phyloP scores from a whole-genome alignment of 2,888 invertebrate species.

The Xanthia icteritia region DNA sequence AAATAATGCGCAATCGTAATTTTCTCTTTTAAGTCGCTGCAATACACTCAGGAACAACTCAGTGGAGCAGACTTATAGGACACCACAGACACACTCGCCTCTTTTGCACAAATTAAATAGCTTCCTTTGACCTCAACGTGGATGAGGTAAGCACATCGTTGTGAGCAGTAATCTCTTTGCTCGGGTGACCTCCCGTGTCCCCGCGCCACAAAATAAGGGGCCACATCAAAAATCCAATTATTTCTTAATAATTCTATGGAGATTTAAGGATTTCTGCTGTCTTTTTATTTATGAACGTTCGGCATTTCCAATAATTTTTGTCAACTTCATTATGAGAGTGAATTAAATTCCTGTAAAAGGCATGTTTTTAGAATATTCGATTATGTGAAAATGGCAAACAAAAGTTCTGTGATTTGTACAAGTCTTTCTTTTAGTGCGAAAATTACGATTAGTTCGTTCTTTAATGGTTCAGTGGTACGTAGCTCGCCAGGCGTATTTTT shows the following conservation, averaged over 20 bases:
- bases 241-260: conserved; percentile 62
- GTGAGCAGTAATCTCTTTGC: conserved; percentile 35
- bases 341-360: conserved; percentile 71
- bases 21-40: background rate
- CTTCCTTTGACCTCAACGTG: conserved; percentile 29
- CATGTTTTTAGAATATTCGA: conserved; percentile 26
- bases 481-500: no score
- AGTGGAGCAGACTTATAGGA: background rate
- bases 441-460: background rate
- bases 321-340: conserved; percentile 66
- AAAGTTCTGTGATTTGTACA: background rate
- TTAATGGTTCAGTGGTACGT: background rate
- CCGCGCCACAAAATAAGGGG: conserved; percentile 36
- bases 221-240: conserved; percentile 72
- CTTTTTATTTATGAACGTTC: conserved; percentile 72
- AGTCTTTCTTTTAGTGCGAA: background rate
- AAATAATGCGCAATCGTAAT: conserved; percentile 28
- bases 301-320: conserved; percentile 75
- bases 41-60: conserved; percentile 9
- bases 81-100: background rate
- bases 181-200: conserved; percentile 24
- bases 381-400: background rate
- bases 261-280: conserved; percentile 63
- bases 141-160: conserved; percentile 27
- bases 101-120: conserved; percentile 50